Base-by-base conservation (phyloP, 2,113 vertebrate genomes). In the Colius striatus region DNA sequence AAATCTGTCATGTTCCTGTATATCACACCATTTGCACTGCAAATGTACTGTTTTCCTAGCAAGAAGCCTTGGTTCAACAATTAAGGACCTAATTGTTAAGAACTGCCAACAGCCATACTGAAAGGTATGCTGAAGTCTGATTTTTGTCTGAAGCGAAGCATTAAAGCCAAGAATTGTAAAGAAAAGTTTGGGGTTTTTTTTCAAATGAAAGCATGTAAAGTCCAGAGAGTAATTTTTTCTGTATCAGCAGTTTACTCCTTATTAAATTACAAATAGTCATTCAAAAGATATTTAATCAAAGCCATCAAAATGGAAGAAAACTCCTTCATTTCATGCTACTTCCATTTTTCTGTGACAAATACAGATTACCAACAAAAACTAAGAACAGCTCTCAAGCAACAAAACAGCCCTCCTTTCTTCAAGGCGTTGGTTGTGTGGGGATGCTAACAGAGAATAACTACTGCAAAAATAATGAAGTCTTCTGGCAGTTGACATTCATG, bases 401-500 rank as follows among this genome's bases (percentile, higher is more conserved):
- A 89, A 78, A 80, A 80, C 79, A 38, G 38, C 38, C 4, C 15
- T 79, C 38, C 23, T 90, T 96, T 92, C 47, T 87, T 77, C 29
- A 16, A 16, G 20, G 26, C 63, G 61, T 1, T 71, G 48, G 54
- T 72, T 89, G 75, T 65, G 19, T 22, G 57, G 65, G 36, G 25
- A 79, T 83, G 84, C 29, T 47, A 81, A 75, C 2, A 38, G 27
- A 81, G 76, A 92, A 75, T 9, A 25, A 80, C 41, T 92, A 32
- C 29, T 85, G 87, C 50, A 86, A 88, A 72, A 63, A 80, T 82
- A 8, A 51, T 61, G 19, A 51, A 41, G 34, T 54, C 54, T 67
- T 82, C 84, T 70, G 48, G 67, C 51, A 54, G 77, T 92, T 96
- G 84, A 53, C 16, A 51, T 96, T 98, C 98, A 99, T 10, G 99